Percentiles rank a stretch among this genome's conserved stretches.
Conservation (phyloP, 2,113 vertebrate genomes). For the Eurystomus gularis region DNA sequence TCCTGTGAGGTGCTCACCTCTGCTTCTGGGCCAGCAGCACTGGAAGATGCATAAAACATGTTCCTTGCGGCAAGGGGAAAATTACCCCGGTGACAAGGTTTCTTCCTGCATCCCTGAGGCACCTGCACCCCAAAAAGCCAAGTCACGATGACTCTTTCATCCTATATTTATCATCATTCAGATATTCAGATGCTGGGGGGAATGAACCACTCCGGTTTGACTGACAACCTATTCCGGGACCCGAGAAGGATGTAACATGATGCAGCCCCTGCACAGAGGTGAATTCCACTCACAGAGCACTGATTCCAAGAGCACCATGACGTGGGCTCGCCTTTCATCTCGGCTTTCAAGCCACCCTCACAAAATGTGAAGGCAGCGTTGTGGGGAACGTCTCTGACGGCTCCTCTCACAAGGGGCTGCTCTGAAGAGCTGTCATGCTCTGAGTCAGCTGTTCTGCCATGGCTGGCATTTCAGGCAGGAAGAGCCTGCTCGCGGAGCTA, state of each 20-base stretch:
- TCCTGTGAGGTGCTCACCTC: not conserved
- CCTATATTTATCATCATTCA: not conserved
- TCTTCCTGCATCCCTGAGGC: not conserved
- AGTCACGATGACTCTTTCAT: not conserved
- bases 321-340: not conserved
- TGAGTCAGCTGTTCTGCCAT: slow-evolving; percentile 45
- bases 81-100: rapidly evolving
- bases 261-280: not conserved
- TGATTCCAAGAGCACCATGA: not conserved
- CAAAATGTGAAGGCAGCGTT: not conserved
- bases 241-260: rapidly evolving
- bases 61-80: not conserved
- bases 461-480: not conserved
- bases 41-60: not conserved
- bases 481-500: not conserved
- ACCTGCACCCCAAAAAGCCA: not conserved
- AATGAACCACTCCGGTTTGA: not conserved
- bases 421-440: slow-evolving; percentile 25
- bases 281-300: not conserved
- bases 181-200: not conserved
- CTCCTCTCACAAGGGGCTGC: slow-evolving; percentile 11
- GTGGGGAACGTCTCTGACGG: not conserved
- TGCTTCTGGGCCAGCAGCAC: not conserved
- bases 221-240: not conserved
- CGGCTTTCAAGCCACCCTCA: not conserved